These are phyloP conservation scores for Thelaira solivaga DNA, from an alignment of 2,888 invertebrate genomes.

Conservation along the genomic window DNA sequence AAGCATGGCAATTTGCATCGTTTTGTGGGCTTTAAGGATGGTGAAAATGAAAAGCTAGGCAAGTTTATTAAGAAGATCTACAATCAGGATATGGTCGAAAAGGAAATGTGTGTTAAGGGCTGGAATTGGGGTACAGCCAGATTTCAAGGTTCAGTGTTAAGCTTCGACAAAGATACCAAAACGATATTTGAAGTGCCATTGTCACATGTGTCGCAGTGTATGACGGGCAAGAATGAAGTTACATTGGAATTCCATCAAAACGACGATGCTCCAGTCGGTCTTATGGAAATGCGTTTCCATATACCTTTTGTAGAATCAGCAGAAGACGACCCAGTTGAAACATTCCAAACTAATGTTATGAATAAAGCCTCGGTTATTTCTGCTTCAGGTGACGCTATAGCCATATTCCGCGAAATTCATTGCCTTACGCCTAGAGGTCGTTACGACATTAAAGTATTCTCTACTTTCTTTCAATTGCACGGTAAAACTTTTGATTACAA, in stretches of 20 bases:
- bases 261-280: conserved; percentile 97
- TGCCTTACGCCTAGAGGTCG: conserved; percentile 97
- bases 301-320: conserved; percentile 94
- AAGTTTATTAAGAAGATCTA: conserved; percentile 92
- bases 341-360: conserved; percentile 98
- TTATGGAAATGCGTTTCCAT: conserved; percentile 98
- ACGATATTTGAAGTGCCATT: conserved; percentile 97
- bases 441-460: conserved; percentile 95
- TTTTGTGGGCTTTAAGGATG: conserved; percentile 95
- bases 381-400: conserved; percentile 98
- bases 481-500: conserved; percentile 99
- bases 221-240: conserved; percentile 97
- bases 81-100: conserved; percentile 90
- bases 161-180: conserved; percentile 88
- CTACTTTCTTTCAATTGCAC: conserved; percentile 92
- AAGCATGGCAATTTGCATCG: conserved; percentile 94
- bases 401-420: conserved; percentile 96
- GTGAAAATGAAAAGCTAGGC: conserved; percentile 94
- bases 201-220: conserved; percentile 96
- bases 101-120: conserved; percentile 95
- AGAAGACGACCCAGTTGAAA: conserved; percentile 94
- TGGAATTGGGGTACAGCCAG: conserved; percentile 99
- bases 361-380: conserved; percentile 98
- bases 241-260: conserved; percentile 99
- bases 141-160: conserved; percentile 91